Percentiles rank a stretch among this genome's conserved stretches.
These are phyloP conservation scores for Sycobia sp. DNA, from an alignment of 1,140 invertebrate species.

Conservation along the genomic window DNA sequence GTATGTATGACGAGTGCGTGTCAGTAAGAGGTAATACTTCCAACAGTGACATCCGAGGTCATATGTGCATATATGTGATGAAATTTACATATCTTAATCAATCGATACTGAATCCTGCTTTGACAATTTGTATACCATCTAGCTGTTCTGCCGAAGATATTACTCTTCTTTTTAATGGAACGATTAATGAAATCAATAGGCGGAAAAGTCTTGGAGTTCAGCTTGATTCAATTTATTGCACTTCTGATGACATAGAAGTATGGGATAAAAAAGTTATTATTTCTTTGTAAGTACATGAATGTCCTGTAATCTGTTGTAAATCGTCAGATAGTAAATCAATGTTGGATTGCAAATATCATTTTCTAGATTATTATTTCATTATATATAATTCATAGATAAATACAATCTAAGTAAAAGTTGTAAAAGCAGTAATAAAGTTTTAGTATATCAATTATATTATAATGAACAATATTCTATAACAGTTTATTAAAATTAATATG, in stretches of 20 bases:
- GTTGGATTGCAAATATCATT: no score
- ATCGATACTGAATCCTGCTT: slow-evolving; percentile 10
- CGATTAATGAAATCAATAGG: background rate
- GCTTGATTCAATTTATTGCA: background rate
- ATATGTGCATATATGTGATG: slow-evolving; percentile 39
- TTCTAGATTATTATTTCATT: no score
- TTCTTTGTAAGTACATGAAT: slow-evolving; percentile 9
- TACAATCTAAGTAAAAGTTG: no score
- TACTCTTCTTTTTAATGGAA: background rate
- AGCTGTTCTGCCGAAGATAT: slow-evolving; percentile 31
- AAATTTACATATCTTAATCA: background rate
- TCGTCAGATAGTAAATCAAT: no score
- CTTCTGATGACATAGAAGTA: background rate
- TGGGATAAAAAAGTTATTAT: background rate
- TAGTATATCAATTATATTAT: no score
- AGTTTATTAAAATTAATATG: no score
- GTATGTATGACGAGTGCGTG: slow-evolving; percentile 51
- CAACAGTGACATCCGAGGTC: slow-evolving; percentile 27
- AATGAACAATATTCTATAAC: no score
- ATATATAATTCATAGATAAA: no score
- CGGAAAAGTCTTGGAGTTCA: background rate
- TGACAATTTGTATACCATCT: slow-evolving; percentile 39
- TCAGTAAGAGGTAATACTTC: slow-evolving; percentile 19
- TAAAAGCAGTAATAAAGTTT: no score
- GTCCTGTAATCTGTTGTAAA: no score